Evolutionary conservation across 1,140 invertebrate genomes (phyloP), one percentile per base, ranked within the genome.

Genomic region (Lucilia cuprina): DNA sequence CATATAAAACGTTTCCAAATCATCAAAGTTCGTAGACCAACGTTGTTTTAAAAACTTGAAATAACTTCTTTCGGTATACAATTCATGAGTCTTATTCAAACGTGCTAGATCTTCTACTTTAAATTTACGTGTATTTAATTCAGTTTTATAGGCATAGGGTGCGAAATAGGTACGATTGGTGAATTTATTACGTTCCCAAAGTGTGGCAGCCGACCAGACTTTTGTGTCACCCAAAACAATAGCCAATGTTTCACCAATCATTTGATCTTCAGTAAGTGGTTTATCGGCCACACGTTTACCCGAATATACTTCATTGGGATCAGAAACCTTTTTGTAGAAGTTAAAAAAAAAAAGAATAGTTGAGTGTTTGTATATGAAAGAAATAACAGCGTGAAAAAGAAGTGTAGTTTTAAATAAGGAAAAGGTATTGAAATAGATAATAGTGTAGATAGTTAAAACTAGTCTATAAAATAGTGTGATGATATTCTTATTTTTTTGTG

Each of bases 121-220:
- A 86, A 95, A 97, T 88, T 97, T 97, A 86, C 95, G 93, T 0
- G 95, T 95, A 89, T 97, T 97, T 19, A 96, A 91, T 82, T 95
- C 91, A n/a, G 93, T 95, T 88, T 97, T 97, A 91, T 97, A 99
- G 34, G 98, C 98, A 91, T 95, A 98, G 0, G 98, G 98, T 21
- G 97, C 98, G 91, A 99, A 99, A 84, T 95, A 94, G 49, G 97
- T 97, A 87, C 96, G 91, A 90, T 98, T 98, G 0, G 96, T 95
- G 91, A 99, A 99, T 92, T 99, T 98, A 89, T 99, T 98, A 74
- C 96, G 93, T 88, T 99, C 98, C 96, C 98, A 99, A 89, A 95
- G 98, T 19, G 96, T 97, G 35, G 97, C 97, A 84, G 97, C 96
- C 9, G 96, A 96, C 94, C 96, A 97, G 85, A 99, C 96, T 91